A percentile compares a stretch with the other conserved stretches of the same genome.
phyloP scores from a whole-genome alignment of 1,140 invertebrate species.

The Mesaphorura yosii region DNA sequence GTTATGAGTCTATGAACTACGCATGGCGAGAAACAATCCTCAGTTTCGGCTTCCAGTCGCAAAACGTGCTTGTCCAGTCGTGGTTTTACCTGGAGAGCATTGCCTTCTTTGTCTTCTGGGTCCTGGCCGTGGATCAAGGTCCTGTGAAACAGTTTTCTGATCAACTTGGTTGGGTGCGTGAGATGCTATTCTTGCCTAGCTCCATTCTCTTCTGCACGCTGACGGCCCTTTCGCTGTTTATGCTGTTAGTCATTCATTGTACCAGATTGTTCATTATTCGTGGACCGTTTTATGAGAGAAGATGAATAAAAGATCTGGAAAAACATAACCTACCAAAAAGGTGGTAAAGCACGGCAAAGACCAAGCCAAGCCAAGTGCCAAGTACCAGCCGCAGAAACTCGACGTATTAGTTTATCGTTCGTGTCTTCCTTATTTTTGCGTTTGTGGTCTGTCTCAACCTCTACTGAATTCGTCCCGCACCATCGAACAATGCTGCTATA shows the following conservation, averaged over 20 bases:
- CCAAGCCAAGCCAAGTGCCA: too few species aligned
- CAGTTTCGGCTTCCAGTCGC: conserved; percentile 19
- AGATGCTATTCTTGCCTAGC: background rate
- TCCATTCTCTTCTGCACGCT: background rate
- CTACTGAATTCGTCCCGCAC: too few species aligned
- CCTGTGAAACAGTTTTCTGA: background rate
- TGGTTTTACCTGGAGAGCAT: conserved; percentile 28
- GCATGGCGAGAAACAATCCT: conserved; percentile 27
- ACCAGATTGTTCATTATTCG: background rate
- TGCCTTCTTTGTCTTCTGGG: conserved; percentile 21
- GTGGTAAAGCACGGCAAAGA: too few species aligned
- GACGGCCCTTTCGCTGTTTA: background rate
- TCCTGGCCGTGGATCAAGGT: background rate
- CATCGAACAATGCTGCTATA: too few species aligned
- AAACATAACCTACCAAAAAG: too few species aligned
- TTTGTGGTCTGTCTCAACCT: too few species aligned
- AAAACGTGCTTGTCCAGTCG: conserved; percentile 22
- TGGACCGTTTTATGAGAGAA: background rate
- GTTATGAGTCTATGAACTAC: conserved; percentile 28
- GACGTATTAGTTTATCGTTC: too few species aligned
- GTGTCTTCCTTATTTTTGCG: too few species aligned
- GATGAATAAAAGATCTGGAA: too few species aligned
- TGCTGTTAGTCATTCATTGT: background rate
- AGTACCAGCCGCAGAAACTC: too few species aligned
- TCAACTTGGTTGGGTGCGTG: background rate